Conservation (phyloP, 1,140 invertebrate genomes). For the Drosophila murphyi region DNA sequence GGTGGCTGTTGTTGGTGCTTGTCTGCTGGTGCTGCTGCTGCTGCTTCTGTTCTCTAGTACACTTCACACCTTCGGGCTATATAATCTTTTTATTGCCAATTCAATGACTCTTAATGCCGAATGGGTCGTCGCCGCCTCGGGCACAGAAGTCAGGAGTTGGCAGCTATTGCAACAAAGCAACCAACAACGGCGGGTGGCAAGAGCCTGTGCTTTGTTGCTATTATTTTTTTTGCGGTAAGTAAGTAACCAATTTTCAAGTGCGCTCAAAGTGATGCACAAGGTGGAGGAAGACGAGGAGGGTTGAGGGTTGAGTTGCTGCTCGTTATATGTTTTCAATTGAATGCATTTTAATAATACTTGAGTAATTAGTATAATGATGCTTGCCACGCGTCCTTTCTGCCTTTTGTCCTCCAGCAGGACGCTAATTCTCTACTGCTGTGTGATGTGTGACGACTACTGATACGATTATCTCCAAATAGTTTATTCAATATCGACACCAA, state of each 20-base stretch:
- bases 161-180: constrained; percentile 34
- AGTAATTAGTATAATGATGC: constrained; percentile 82
- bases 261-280: constrained; percentile 51
- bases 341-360: constrained; percentile 82
- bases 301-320: constrained; percentile 21
- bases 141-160: constrained; percentile 60
- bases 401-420: neutral
- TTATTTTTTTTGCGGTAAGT: constrained; percentile 62
- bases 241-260: constrained; percentile 58
- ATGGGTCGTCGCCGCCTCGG: constrained; percentile 53
- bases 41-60: constrained; percentile 42
- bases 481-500: constrained; percentile 22
- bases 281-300: neutral
- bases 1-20: neutral
- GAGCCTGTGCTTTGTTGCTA: constrained; percentile 1
- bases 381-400: constrained; percentile 52
- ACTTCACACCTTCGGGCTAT: constrained; percentile 82
- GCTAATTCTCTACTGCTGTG: constrained; percentile 44
- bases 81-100: constrained; percentile 84
- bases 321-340: constrained; percentile 75
- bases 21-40: neutral
- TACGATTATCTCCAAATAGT: constrained; percentile 67
- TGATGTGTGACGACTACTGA: constrained; percentile 42
- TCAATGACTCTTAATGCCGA: constrained; percentile 73
- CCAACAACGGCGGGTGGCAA: neutral